These are phyloP conservation scores for Lepidocyrtoides sp. DNA, from an alignment of 2,888 invertebrate species.

Conservation along the genomic window DNA sequence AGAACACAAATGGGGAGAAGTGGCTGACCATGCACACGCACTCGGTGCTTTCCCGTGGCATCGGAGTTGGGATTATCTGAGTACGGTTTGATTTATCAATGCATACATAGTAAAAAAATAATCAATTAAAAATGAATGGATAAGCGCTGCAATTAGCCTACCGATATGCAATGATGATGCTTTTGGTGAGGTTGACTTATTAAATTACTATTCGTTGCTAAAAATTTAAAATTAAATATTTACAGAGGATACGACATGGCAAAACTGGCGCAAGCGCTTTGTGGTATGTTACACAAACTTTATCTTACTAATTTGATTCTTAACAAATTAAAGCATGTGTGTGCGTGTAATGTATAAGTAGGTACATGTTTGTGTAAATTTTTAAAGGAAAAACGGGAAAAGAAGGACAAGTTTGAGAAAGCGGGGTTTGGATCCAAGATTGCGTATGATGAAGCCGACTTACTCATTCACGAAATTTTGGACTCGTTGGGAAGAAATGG, in stretches of 20 bases:
- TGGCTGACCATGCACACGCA: conserved; percentile 54
- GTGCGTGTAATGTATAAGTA: too few relatives aligned
- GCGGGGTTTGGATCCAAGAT: conserved; percentile 37
- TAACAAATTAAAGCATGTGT: too few relatives aligned
- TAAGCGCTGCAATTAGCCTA: too few relatives aligned
- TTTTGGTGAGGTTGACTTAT: too few relatives aligned
- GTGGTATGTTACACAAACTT: conserved; percentile 40
- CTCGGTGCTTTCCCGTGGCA: conserved; percentile 64
- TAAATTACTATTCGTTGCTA: too few relatives aligned
- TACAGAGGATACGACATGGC: conserved; percentile 73
- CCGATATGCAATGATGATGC: too few relatives aligned
- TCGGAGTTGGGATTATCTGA: conserved; percentile 62
- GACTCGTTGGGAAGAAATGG: conserved; percentile 54
- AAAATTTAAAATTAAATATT: too few relatives aligned
- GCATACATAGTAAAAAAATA: too few relatives aligned
- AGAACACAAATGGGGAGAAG: conserved; percentile 66
- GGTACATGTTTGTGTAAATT: neutral
- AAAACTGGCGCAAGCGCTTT: conserved; percentile 76
- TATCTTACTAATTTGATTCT: too few relatives aligned
- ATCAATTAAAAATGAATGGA: too few relatives aligned
- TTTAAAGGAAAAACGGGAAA: conserved; percentile 66
- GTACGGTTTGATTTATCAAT: conserved; percentile 8
- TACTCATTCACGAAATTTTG: conserved; percentile 60
- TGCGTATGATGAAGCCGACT: conserved; percentile 66
- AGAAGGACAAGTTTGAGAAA: conserved; percentile 57